Base-by-base conservation (phyloP, 2,797 vertebrate genomes). In the Bovichtus variegatus region DNA sequence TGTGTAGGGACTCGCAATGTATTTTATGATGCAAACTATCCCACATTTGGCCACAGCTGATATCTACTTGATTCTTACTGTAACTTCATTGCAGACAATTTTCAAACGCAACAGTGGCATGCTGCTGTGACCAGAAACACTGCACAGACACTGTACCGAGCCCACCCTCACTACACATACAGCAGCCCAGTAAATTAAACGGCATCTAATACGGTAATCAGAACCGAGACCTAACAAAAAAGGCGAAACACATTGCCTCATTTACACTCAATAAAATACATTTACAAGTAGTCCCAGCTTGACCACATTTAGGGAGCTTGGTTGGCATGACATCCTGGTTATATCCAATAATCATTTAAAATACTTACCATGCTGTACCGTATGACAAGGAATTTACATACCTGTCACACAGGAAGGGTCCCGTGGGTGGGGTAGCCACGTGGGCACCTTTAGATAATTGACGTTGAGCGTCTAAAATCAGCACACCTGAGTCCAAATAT, bases 201-300 rank as follows among this genome's bases (percentile, higher is more conserved):
- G 1, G n/a, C n/a, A 34, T 31, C 2, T 31, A 6, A 6, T 31
- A 31, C 34, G 34, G 31, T 34, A 31, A 31, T 34, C 7, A 34
- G 34, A 9, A 6, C 31, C 31, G 31, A 34, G 31, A 31, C 31
- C 34, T 34, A 34, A n/a, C 31, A 34, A 6, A 34, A 9, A 34
- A 34, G 31, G 23, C 13, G 16, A 12, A 12, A 31, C 11, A 59
- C 9, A 41, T 29, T 47, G 5, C 15, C 15, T 57, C 1, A 4
- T 25, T 15, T 31, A 9, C 21, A 21, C 29, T 34, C 4, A n/a
- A 18, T 40, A 6, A 54, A n/a, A 0, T 13, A 38, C 12, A n/a
- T 9, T 6, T 2, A 25, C 44, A 27, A 44, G 2, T 6, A 0
- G 6, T 9, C 2, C 0, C 2, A 0, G n/a, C 0, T 51, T 29